A percentile compares a stretch with the other conserved stretches of the same genome.
Evolutionary conservation across 2,797 vertebrate species (phyloP).

Genomic region (Coilia nasus): DNA sequence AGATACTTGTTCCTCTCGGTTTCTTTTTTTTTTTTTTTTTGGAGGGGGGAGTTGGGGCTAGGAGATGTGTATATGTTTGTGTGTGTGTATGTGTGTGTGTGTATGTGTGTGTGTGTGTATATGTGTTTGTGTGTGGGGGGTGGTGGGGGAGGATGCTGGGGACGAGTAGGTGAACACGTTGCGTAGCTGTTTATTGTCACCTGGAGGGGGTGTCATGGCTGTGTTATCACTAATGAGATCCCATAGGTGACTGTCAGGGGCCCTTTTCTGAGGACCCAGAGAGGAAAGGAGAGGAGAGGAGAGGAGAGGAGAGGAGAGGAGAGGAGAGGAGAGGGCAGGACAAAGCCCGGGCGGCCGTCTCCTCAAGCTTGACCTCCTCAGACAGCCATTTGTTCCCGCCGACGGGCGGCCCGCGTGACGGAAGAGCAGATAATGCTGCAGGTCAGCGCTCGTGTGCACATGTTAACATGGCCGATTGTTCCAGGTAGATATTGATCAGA

Average conservation of each 20-base stretch:
- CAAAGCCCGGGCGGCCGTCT: slow-evolving; percentile 42
- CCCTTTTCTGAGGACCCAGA: slow-evolving; percentile 16
- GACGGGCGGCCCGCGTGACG: not conserved
- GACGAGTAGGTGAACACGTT: not conserved
- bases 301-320: no score
- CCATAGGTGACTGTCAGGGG: slow-evolving; percentile 50
- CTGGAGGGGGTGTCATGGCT: slow-evolving; percentile 26
- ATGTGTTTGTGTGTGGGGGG: not conserved
- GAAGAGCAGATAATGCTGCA: slow-evolving; percentile 39
- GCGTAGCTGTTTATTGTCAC: slow-evolving; percentile 1
- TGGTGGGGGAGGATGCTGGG: not conserved
- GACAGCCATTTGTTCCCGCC: slow-evolving; percentile 11
- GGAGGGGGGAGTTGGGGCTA: slow-evolving; percentile 9
- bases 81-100: not conserved
- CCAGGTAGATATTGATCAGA: slow-evolving; percentile 48
- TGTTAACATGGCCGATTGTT: slow-evolving; percentile 29
- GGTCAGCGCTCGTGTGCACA: slow-evolving; percentile 34
- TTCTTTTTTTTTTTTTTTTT: not conserved
- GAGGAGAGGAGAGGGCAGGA: not conserved
- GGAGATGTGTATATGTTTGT: slow-evolving; percentile 51
- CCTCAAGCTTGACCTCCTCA: slow-evolving; percentile 47
- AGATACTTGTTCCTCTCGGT: slow-evolving; percentile 44
- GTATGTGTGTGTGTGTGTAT: slow-evolving; percentile 36
- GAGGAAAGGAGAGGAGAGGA: no score
- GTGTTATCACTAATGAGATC: slow-evolving; percentile 66